Conservation (phyloP, 2,113 vertebrate species). For the Cepphus grylle region DNA sequence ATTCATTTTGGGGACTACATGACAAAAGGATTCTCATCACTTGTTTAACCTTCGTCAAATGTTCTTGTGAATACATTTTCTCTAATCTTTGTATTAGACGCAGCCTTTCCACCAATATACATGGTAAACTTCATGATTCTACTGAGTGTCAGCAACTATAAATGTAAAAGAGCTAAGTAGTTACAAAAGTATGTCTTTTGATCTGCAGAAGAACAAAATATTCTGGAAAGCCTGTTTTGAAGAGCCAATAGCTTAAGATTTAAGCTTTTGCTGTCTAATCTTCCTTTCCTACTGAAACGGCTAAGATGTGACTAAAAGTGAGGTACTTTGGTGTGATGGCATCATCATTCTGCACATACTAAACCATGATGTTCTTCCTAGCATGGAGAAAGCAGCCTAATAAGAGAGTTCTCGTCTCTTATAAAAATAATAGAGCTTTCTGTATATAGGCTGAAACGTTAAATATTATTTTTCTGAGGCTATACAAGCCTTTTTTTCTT, state of each 20-base stretch:
- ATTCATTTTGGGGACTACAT: not conserved
- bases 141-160: not conserved
- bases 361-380: not conserved
- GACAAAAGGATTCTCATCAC: not conserved
- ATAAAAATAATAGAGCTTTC: not conserved
- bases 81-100: not conserved
- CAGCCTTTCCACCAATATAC: not conserved
- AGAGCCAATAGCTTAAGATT: not conserved
- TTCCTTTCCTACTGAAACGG: not conserved
- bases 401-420: conserved; percentile 11
- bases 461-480: not conserved
- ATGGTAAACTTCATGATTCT: not conserved
- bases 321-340: not conserved
- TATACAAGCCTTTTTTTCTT: not conserved
- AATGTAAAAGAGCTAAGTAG: not conserved
- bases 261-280: not conserved
- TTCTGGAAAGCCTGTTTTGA: not conserved
- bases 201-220: not conserved
- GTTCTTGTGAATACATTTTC: not conserved
- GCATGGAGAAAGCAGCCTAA: not conserved
- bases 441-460: not conserved
- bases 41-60: not conserved
- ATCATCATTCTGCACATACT: not conserved
- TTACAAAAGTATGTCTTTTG: not conserved
- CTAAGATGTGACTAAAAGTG: not conserved